phyloP scores from a whole-genome alignment of 1,140 invertebrate genomes.

The Drosophila nikananu region DNA sequence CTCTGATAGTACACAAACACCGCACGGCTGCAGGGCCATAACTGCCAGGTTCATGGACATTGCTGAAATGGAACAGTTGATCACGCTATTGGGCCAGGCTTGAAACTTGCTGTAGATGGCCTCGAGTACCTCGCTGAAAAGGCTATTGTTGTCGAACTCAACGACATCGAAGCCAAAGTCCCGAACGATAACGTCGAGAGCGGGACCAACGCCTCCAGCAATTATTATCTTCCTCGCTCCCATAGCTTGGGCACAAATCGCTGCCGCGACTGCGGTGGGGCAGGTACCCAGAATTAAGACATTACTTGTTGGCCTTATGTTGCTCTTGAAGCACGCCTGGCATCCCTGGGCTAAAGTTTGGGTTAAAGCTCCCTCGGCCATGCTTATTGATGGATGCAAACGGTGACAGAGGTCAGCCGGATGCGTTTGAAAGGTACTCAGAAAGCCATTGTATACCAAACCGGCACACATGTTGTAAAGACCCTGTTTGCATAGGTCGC shows the following conservation, averaged over 20 bases:
- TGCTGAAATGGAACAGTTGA: slow-evolving; percentile 66
- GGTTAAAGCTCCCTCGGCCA: slow-evolving; percentile 65
- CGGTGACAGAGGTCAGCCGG: slow-evolving; percentile 76
- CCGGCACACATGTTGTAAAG: slow-evolving; percentile 70
- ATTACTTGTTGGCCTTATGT: slow-evolving; percentile 66
- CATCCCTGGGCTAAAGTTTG: slow-evolving; percentile 73
- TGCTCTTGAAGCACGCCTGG: slow-evolving; percentile 70
- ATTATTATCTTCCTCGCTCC: slow-evolving; percentile 67
- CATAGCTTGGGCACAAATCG: slow-evolving; percentile 63
- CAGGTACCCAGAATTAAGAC: slow-evolving; percentile 68
- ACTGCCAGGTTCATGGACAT: slow-evolving; percentile 77
- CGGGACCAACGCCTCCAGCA: slow-evolving; percentile 32
- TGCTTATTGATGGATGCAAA: slow-evolving; percentile 49
- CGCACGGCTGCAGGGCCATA: slow-evolving; percentile 68
- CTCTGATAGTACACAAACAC: slow-evolving; percentile 70
- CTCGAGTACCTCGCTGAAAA: slow-evolving; percentile 60
- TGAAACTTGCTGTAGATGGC: slow-evolving; percentile 50
- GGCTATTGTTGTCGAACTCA: slow-evolving; percentile 41
- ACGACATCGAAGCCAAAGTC: slow-evolving; percentile 57
- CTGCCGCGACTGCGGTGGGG: slow-evolving; percentile 62
- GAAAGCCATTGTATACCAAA: slow-evolving; percentile 69
- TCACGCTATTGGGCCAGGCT: slow-evolving; percentile 66
- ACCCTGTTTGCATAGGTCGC: slow-evolving; percentile 71
- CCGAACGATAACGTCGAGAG: slow-evolving; percentile 32
- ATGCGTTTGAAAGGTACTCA: slow-evolving; percentile 63